A percentile compares a stretch with the other conserved stretches of the same genome.
Evolutionary conservation across 1,140 invertebrate species (phyloP).

Genomic region (Nasonia giraulti): DNA sequence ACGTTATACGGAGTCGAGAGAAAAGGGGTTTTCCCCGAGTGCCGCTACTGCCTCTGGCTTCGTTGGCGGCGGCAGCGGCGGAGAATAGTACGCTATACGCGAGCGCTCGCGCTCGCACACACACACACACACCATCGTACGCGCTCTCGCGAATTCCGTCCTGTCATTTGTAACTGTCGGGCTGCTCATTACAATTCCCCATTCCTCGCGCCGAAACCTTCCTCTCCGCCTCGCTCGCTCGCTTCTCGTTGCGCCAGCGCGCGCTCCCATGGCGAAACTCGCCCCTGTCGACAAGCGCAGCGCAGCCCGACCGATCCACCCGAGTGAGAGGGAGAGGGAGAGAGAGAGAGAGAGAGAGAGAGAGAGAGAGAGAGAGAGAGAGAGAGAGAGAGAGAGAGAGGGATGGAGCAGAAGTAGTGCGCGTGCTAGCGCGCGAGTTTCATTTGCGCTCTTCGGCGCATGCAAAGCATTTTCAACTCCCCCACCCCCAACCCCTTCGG

Average conservation of each 20-base stretch:
- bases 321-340: not conserved
- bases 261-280: constrained; percentile 38
- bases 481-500: constrained; percentile 15
- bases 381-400: not conserved
- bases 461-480: constrained; percentile 47
- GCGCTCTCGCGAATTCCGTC: constrained; percentile 74
- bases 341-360: no score
- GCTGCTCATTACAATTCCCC: constrained; percentile 76
- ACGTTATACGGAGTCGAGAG: constrained; percentile 50
- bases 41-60: constrained; percentile 2
- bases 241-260: constrained; percentile 25
- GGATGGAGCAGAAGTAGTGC: constrained; percentile 1
- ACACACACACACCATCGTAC: constrained; percentile 64
- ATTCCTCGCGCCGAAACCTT: constrained; percentile 67
- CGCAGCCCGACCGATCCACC: constrained; percentile 37
- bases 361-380: no score
- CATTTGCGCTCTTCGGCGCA: constrained; percentile 53
- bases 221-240: constrained; percentile 52
- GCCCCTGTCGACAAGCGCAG: constrained; percentile 37
- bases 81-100: not conserved
- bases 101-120: not conserved
- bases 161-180: constrained; percentile 76
- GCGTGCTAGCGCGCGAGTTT: constrained; percentile 41
- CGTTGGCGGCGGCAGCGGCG: constrained; percentile 40
- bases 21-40: constrained; percentile 51